Conservation (phyloP, 2,113 vertebrate species). For the Halichoeres trimaculatus region DNA sequence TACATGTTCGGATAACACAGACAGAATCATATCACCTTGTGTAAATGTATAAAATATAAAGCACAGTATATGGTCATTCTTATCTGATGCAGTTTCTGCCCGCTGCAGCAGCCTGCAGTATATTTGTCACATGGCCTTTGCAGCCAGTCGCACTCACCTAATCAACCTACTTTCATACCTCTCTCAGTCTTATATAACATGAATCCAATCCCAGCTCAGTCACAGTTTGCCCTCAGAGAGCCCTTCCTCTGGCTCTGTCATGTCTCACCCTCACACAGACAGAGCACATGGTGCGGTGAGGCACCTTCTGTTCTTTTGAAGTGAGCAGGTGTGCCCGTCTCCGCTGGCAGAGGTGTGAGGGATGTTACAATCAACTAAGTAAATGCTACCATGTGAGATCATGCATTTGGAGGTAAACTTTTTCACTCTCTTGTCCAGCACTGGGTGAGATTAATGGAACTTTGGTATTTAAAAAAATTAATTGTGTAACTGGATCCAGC, state of each 20-base stretch:
- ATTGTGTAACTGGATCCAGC: neutral
- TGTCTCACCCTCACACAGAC: neutral
- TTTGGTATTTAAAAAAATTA: too few relatives aligned
- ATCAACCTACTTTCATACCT: conserved; percentile 64
- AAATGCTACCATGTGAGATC: conserved; percentile 1
- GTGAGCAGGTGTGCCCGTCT: neutral
- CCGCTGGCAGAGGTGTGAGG: neutral
- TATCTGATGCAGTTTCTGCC: neutral
- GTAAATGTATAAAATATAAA: neutral
- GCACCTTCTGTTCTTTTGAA: neutral
- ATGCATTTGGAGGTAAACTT: neutral
- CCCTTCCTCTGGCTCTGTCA: conserved; percentile 29
- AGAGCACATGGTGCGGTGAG: neutral
- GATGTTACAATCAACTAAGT: conserved; percentile 12
- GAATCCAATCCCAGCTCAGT: conserved; percentile 40
- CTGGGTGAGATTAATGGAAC: neutral
- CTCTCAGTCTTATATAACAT: conserved; percentile 64
- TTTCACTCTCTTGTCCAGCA: neutral
- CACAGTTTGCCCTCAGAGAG: conserved; percentile 47
- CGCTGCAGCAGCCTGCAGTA: conserved; percentile 28
- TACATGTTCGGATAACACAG: neutral
- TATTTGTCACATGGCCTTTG: conserved; percentile 59
- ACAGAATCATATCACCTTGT: conserved; percentile 3
- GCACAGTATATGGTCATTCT: conserved; percentile 3
- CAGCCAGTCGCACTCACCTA: conserved; percentile 48